Evolutionary conservation across 1,140 invertebrate genomes (phyloP).

Genomic region (Heliconius eleuchia): DNA sequence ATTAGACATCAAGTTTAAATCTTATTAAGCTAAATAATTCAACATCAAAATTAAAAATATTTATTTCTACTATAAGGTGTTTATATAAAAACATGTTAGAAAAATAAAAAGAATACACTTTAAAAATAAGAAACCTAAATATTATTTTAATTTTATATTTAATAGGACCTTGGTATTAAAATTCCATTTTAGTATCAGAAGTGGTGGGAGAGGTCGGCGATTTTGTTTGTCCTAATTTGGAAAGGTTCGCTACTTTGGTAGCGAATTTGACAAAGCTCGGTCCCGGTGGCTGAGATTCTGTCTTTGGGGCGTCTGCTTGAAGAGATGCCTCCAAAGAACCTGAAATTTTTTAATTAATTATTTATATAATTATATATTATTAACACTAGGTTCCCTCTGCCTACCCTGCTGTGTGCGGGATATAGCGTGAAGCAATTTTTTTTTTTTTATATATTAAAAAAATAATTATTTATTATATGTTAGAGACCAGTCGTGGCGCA

Average conservation of each 20-base stretch:
- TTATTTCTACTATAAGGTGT: background rate
- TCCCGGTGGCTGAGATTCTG: constrained; percentile 59
- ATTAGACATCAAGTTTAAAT: background rate
- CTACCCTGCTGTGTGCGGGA: no score
- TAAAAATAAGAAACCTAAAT: background rate
- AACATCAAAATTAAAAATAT: background rate
- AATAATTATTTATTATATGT: background rate
- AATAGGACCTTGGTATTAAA: constrained; percentile 42
- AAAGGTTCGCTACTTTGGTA: constrained; percentile 65
- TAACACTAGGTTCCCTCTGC: no score
- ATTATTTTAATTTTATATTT: background rate
- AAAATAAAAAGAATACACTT: background rate
- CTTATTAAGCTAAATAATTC: no score
- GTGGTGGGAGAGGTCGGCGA: constrained; percentile 62
- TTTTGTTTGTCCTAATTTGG: constrained; percentile 62
- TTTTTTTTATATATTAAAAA: no score
- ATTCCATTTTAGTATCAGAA: constrained; percentile 62
- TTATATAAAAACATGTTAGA: background rate
- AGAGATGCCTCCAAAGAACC: constrained; percentile 67
- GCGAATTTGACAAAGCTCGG: constrained; percentile 71
- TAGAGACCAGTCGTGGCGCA: no score
- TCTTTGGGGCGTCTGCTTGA: constrained; percentile 60
- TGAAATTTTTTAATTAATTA: constrained; percentile 28
- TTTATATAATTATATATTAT: no score
- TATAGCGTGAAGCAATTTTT: no score